phyloP scores from a whole-genome alignment of 1,140 invertebrate genomes.

The Probaryconus sp. region DNA sequence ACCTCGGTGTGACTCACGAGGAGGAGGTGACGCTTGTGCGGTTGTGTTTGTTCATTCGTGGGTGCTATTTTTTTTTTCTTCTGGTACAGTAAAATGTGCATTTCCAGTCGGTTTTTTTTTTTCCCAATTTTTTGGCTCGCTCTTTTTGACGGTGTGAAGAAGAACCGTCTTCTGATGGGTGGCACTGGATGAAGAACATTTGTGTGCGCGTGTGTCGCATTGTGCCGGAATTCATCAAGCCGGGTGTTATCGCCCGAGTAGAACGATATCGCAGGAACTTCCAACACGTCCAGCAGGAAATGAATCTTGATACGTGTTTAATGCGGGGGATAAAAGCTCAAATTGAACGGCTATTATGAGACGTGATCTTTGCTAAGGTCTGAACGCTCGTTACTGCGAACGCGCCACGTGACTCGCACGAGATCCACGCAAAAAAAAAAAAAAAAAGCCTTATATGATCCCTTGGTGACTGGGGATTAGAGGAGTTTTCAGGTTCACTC shows the following conservation, averaged over 20 bases:
- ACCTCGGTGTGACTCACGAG: constrained; percentile 15
- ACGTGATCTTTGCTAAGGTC: not conserved
- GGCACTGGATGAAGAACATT: too few relatives aligned
- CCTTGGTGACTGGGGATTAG: not conserved
- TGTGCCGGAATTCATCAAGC: constrained; percentile 13
- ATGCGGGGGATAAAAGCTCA: too few relatives aligned
- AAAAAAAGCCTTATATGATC: constrained; percentile 18
- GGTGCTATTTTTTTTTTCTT: not conserved
- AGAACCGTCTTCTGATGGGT: too few relatives aligned
- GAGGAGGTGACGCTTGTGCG: constrained; percentile 27
- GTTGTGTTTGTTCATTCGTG: not conserved
- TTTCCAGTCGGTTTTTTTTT: too few relatives aligned
- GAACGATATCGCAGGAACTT: constrained; percentile 12
- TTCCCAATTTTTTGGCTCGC: too few relatives aligned
- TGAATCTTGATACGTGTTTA: constrained; percentile 38
- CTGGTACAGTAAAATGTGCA: too few relatives aligned
- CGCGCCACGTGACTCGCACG: constrained; percentile 48
- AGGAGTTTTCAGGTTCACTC: too few relatives aligned
- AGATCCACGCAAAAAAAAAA: constrained; percentile 8
- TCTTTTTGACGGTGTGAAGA: too few relatives aligned
- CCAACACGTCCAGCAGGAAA: constrained; percentile 34
- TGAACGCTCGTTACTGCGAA: constrained; percentile 25
- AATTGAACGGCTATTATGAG: not conserved
- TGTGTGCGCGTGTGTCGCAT: constrained; percentile 1
- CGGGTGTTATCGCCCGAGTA: constrained; percentile 21